Base-by-base conservation (phyloP, 53 echinoderm and acorn worm species). In the Stichopus horrens region DNA sequence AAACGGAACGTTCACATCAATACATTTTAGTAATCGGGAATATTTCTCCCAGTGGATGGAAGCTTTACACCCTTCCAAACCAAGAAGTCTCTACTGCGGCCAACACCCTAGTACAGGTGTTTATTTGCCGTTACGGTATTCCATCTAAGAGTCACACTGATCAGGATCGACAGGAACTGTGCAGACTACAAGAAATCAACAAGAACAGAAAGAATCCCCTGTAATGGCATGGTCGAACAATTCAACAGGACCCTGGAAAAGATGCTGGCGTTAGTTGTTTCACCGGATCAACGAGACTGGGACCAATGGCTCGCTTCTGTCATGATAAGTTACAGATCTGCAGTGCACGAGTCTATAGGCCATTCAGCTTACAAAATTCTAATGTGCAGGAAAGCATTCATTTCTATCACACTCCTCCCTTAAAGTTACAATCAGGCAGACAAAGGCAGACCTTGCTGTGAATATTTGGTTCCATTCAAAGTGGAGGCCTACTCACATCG, bases 111-210 rank as follows among this genome's bases (percentile, higher is more conserved):
- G 83, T 83, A 7, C 1, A 83, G n/a, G 60, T 59, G 23, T 83
- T 58, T 18, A 60, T 83, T 9, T 83, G 83, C 59, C 83, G 83
- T 51, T 83, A 55, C 8, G 82, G 54, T 18, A 83, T 83, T 5
- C 60, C 60, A 4, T 65, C 59, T 14, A 58, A 82, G 59, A 82
- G 53, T 19, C 65, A 83, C 8, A 58, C 23, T 8, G 82, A 55
- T n/a, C 83, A 83, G 51, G 83, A 63, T 57, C 21, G 65, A 58
- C 65, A 83, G 13, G 8, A 63, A 58, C 59, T 60, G 21, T 83
- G 83, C 37, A 8, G 10, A 65, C 23, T 83, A 5, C 58, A 60
- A 63, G 83, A 83, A 9, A 83, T 83, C 4, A 58, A 22, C 20
- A 83, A 83, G 51, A 83, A 6, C 4, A 21, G 60, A 21, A 59